phyloP scores from a whole-genome alignment of 2,888 invertebrate genomes.

The Ariolimax columbianus region DNA sequence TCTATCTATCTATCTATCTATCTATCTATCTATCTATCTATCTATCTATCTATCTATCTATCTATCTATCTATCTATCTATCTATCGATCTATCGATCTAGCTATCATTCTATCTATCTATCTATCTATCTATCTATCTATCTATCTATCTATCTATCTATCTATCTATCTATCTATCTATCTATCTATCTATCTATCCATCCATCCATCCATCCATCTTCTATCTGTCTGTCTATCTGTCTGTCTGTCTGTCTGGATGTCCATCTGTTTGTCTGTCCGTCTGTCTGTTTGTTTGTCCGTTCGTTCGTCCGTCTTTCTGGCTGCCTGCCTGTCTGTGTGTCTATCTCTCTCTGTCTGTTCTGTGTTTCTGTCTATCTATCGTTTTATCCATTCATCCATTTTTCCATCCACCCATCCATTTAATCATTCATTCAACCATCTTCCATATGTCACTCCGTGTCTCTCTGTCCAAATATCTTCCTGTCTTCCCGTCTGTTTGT shows the following conservation, averaged over 20 bases:
- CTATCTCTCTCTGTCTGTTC: too few species aligned
- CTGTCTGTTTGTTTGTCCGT: too few species aligned
- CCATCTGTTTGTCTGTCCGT: too few species aligned
- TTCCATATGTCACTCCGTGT: too few species aligned
- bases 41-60: not conserved
- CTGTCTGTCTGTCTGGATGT: not conserved
- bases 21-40: not conserved
- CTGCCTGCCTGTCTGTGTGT: too few species aligned
- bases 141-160: slow-evolving; percentile 13
- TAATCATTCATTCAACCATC: too few species aligned
- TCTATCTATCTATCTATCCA: not conserved
- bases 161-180: slow-evolving; percentile 10
- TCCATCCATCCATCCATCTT: not conserved
- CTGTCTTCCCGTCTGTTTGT: too few species aligned
- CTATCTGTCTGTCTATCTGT: not conserved
- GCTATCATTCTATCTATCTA: slow-evolving; percentile 6
- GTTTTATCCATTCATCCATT: too few species aligned
- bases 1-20: not conserved
- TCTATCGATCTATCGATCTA: slow-evolving; percentile 1
- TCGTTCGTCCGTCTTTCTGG: too few species aligned
- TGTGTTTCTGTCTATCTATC: too few species aligned
- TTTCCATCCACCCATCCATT: too few species aligned
- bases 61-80: slow-evolving; percentile 10
- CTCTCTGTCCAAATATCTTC: too few species aligned
- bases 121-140: slow-evolving; percentile 13